These are phyloP conservation scores for Sus scrofa DNA, from an alignment of 2,113 vertebrate genomes.

Conservation along the genomic window T2T-Sscrofa CM000812.6:41618501-41619000, in stretches of 20 bases:
- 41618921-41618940: too few relatives aligned
- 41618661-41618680: conserved; percentile 27
- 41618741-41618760: conserved; percentile 55
- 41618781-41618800: conserved; percentile 71
- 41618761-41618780: conserved; percentile 60
- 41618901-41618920: too few relatives aligned
- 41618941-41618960: too few relatives aligned
- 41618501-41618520: neutral
- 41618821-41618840: conserved; percentile 52
- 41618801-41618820: conserved; percentile 55
- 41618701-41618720: neutral
- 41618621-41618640: neutral
- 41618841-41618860: too few relatives aligned
- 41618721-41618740: neutral
- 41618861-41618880: too few relatives aligned
- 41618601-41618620: neutral
- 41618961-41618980: too few relatives aligned
- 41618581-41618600: neutral
- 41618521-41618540: conserved; percentile 21
- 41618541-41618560: neutral
- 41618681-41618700: neutral
- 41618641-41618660: neutral
- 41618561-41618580: neutral
- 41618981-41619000: too few relatives aligned
- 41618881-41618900: too few relatives aligned